Percentiles rank a stretch among this genome's conserved stretches.
Conservation (phyloP, 2,888 invertebrate genomes). For the Drosophila macrospina region DNA sequence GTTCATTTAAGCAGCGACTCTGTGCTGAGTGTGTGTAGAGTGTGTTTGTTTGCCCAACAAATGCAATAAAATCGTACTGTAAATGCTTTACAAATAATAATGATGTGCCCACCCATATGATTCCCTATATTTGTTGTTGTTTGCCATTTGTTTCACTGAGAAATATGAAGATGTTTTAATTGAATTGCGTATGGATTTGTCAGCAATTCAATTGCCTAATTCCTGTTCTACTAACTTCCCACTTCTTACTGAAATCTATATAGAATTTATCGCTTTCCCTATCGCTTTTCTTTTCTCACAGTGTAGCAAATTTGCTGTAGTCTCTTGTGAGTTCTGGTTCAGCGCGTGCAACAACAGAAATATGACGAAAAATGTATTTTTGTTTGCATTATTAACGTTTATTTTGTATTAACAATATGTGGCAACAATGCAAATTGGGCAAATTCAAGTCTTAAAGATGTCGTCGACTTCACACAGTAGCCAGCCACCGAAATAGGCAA, state of each 20-base stretch:
- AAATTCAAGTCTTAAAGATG: conserved; percentile 31
- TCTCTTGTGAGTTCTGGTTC: conserved; percentile 55
- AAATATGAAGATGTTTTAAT: background rate
- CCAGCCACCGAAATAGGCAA: conserved; percentile 66
- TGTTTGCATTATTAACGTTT: conserved; percentile 33
- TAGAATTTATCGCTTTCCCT: no score
- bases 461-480: conserved; percentile 68
- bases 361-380: conserved; percentile 11
- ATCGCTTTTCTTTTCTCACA: conserved; percentile 5
- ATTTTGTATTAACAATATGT: conserved; percentile 22
- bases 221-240: no score
- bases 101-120: conserved; percentile 50
- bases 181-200: background rate
- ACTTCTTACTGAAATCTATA: no score
- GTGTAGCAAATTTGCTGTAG: conserved; percentile 12
- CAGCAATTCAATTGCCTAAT: background rate
- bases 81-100: conserved; percentile 58
- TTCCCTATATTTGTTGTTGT: conserved; percentile 9
- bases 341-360: conserved; percentile 38
- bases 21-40: background rate
- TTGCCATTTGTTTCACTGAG: background rate
- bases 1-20: conserved; percentile 54
- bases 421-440: conserved; percentile 49
- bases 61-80: conserved; percentile 42
- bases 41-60: conserved; percentile 61